A percentile compares a stretch with the other conserved stretches of the same genome.
Conservation (phyloP, 2,888 invertebrate genomes). For the Noctuana brunneofusca region DNA sequence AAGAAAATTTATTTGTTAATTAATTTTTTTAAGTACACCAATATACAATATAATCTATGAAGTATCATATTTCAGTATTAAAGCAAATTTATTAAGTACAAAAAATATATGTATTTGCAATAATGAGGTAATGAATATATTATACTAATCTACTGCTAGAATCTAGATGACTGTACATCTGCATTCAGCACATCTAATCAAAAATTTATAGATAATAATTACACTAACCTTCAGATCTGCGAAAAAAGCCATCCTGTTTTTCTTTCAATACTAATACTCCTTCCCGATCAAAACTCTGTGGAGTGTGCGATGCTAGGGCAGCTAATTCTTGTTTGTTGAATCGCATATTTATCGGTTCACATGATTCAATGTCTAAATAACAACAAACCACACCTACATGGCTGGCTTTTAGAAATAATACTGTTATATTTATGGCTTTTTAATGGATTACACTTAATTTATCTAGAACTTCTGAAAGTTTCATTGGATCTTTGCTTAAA, state of each 20-base stretch:
- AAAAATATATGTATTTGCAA: no score
- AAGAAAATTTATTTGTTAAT: not conserved
- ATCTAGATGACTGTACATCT: no score
- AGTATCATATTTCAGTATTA: no score
- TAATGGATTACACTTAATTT: not conserved
- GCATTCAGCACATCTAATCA: no score
- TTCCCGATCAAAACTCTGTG: slow-evolving; percentile 95
- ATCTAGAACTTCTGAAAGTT: not conserved
- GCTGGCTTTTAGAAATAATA: slow-evolving; percentile 3
- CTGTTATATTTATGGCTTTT: not conserved
- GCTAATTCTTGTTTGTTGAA: slow-evolving; percentile 95
- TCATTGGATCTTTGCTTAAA: not conserved
- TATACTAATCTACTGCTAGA: no score
- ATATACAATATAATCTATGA: no score
- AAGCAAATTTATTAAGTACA: no score
- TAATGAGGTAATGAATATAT: no score
- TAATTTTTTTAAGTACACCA: not conserved
- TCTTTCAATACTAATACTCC: slow-evolving; percentile 93
- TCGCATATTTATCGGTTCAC: slow-evolving; percentile 84
- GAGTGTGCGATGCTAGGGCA: slow-evolving; percentile 92
- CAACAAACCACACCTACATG: slow-evolving; percentile 37
- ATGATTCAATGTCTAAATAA: slow-evolving; percentile 33
- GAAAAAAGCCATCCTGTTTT: slow-evolving; percentile 95
- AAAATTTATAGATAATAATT: not conserved
- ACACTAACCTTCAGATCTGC: slow-evolving; percentile 93